Evolutionary conservation across 1,140 invertebrate genomes (phyloP).

Genomic region (Diachasmimorpha longicaudata): DNA sequence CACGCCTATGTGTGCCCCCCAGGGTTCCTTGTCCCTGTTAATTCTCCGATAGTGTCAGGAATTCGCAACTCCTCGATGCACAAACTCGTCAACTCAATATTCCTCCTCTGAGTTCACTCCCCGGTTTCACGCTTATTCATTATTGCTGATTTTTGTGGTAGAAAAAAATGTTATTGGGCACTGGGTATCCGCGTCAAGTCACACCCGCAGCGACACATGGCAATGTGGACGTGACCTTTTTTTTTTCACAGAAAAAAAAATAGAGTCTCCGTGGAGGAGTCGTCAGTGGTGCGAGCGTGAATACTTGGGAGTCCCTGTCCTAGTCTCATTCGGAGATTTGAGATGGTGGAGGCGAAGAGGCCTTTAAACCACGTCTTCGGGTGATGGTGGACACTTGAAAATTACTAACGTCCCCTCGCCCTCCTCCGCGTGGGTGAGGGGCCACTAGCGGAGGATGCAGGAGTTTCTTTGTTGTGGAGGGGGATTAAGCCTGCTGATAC

Average conservation of each 20-base stretch:
- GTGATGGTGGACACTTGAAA: not conserved
- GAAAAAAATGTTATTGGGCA: slow-evolving; percentile 13
- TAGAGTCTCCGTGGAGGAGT: no score
- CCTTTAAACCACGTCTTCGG: not conserved
- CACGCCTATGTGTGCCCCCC: not conserved
- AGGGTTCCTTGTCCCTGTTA: not conserved
- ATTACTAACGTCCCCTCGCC: no score
- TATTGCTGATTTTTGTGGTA: not conserved
- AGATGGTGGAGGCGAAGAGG: not conserved
- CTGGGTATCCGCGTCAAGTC: slow-evolving; percentile 18
- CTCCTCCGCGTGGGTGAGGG: not conserved
- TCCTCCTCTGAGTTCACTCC: not conserved
- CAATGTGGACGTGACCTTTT: not conserved
- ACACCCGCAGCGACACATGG: slow-evolving; percentile 28
- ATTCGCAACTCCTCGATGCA: not conserved
- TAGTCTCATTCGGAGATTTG: not conserved
- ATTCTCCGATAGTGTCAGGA: not conserved
- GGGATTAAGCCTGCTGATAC: not conserved
- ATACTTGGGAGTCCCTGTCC: not conserved
- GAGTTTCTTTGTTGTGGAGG: not conserved
- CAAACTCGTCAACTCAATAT: not conserved
- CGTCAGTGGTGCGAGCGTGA: no score
- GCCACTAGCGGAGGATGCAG: not conserved
- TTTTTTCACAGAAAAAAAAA: not conserved
- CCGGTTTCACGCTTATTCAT: not conserved